Percentiles rank a stretch among this genome's conserved stretches.
These are phyloP conservation scores for Tachycineta bicolor DNA, from an alignment of 2,113 vertebrate species.

Conservation along the genomic window DNA sequence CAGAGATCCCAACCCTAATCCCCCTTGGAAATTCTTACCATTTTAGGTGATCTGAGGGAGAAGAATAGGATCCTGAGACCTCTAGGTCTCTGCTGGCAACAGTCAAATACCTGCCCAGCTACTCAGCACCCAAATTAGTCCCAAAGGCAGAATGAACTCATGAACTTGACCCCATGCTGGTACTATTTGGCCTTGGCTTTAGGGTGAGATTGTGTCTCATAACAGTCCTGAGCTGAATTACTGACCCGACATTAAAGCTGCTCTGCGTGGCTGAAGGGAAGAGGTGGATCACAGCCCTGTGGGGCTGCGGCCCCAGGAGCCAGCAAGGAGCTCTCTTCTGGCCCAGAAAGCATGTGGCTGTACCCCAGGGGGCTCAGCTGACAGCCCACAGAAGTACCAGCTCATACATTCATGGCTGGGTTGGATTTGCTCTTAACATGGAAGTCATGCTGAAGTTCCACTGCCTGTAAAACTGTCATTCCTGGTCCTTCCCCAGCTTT, in stretches of 20 bases:
- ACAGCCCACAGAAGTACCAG: not conserved
- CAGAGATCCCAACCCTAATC: conserved; percentile 81
- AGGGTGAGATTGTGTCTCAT: conserved; percentile 20
- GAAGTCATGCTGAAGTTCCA: not conserved
- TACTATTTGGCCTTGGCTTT: conserved; percentile 68
- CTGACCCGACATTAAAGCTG: not conserved
- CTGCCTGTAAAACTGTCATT: not conserved
- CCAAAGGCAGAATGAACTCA: conserved; percentile 53
- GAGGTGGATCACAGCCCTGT: not conserved
- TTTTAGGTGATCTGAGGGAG: conserved; percentile 91
- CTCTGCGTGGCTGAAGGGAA: not conserved
- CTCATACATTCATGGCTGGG: not conserved
- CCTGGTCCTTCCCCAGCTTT: not conserved
- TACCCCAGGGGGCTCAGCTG: not conserved
- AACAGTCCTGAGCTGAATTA: conserved; percentile 34
- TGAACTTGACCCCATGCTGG: conserved; percentile 70
- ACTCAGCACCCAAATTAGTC: conserved; percentile 85
- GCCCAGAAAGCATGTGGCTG: not conserved
- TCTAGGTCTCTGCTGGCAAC: conserved; percentile 74
- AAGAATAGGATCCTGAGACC: conserved; percentile 80
- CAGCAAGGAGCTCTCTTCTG: not conserved
- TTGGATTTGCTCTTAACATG: not conserved
- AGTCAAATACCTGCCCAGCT: conserved; percentile 82
- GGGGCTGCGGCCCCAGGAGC: not conserved
- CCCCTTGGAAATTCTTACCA: conserved; percentile 87